Evolutionary conservation across 1,140 invertebrate genomes (phyloP).

Genomic region (Paraescarpia echinospica): DNA sequence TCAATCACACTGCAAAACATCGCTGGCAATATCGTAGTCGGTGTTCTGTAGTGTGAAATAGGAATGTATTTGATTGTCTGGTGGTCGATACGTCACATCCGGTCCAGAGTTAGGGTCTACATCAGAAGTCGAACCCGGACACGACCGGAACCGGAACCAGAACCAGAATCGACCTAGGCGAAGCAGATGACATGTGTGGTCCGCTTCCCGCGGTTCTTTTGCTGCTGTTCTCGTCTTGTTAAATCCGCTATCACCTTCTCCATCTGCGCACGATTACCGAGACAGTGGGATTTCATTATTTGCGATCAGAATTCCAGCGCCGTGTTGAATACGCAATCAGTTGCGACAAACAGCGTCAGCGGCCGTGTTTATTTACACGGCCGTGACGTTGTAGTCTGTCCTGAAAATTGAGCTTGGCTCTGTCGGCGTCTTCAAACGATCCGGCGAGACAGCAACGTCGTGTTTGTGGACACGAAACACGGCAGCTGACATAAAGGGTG

Average conservation of each 20-base stretch:
- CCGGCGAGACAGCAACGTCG: neutral
- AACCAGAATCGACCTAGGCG: neutral
- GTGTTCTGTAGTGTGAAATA: too few species aligned
- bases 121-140: neutral
- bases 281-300: neutral
- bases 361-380: neutral
- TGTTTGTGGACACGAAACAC: neutral
- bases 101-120: neutral
- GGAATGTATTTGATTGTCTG: neutral
- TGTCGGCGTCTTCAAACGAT: neutral
- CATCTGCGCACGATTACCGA: neutral
- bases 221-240: neutral
- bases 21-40: neutral
- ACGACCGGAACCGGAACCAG: neutral
- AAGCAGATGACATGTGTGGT: neutral
- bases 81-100: neutral
- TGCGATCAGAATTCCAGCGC: neutral
- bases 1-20: neutral
- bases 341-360: neutral
- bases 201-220: neutral
- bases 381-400: neutral
- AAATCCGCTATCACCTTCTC: neutral
- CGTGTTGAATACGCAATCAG: neutral
- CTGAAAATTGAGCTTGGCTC: neutral
- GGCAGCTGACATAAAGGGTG: neutral